A percentile compares a stretch with the other conserved stretches of the same genome.
phyloP scores from a whole-genome alignment of 2,113 vertebrate species.

The Thalassoma bifasciatum region DNA sequence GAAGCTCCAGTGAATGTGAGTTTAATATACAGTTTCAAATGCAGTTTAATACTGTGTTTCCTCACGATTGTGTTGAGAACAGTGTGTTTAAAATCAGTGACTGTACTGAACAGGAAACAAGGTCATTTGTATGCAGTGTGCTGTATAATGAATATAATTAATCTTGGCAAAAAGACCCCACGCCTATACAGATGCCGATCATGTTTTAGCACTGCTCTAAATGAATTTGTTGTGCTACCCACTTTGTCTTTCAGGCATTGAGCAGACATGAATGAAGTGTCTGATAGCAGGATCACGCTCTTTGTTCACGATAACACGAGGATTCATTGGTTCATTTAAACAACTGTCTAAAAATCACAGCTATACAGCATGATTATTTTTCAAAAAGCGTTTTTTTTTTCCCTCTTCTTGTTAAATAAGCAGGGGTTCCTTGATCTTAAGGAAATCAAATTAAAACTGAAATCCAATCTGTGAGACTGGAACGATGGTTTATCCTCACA shows the following conservation, averaged over 20 bases:
- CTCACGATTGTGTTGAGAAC: neutral
- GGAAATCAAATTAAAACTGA: conserved; percentile 70
- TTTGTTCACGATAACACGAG: conserved; percentile 74
- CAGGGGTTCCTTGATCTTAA: conserved; percentile 63
- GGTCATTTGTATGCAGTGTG: conserved; percentile 66
- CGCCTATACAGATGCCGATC: conserved; percentile 78
- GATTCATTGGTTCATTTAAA: conserved; percentile 74
- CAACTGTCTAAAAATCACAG: conserved; percentile 71
- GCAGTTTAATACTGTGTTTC: conserved; percentile 5
- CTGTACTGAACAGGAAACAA: conserved; percentile 57
- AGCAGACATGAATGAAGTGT: conserved; percentile 77
- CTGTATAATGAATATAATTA: conserved; percentile 76
- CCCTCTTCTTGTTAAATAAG: conserved; percentile 32
- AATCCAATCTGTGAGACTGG: conserved; percentile 59
- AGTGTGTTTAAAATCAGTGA: conserved; percentile 62
- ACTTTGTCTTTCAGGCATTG: conserved; percentile 78
- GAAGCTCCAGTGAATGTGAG: conserved; percentile 17
- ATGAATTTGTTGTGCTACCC: conserved; percentile 81
- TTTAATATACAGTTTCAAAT: too few relatives aligned
- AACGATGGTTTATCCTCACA: conserved; percentile 57
- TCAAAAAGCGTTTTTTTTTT: conserved; percentile 51
- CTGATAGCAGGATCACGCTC: conserved; percentile 74
- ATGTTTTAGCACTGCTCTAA: conserved; percentile 75
- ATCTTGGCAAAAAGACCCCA: conserved; percentile 67
- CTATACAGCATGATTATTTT: conserved; percentile 69